A percentile compares a stretch with the other conserved stretches of the same genome.
These are phyloP conservation scores for Eupithecia dodoneata DNA, from an alignment of 2,888 invertebrate species.

Conservation along the genomic window DNA sequence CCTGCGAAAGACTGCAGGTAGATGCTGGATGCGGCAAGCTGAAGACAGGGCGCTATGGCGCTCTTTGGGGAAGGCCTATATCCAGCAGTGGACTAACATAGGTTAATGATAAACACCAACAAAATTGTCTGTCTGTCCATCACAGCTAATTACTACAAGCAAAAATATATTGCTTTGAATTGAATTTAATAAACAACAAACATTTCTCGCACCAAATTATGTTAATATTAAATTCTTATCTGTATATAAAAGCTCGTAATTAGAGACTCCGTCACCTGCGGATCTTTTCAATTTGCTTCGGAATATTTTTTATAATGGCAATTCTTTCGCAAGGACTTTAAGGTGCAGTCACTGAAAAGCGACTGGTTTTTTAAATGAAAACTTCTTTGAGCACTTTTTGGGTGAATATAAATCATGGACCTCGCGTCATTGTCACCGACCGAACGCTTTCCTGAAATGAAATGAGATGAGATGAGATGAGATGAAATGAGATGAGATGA, in stretches of 20 bases:
- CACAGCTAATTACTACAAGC: neutral
- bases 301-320: conserved; percentile 30
- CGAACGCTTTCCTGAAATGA: too few relatives aligned
- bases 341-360: conserved; percentile 16
- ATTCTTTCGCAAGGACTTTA: conserved; percentile 35
- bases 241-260: conserved; percentile 2
- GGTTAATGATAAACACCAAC: too few relatives aligned
- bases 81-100: too few relatives aligned
- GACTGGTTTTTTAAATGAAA: neutral
- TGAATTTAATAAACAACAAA: neutral
- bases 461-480: too few relatives aligned
- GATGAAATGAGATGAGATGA: too few relatives aligned
- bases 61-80: too few relatives aligned
- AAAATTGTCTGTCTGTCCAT: neutral
- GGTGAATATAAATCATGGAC: too few relatives aligned
- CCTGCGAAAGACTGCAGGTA: too few relatives aligned
- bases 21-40: too few relatives aligned
- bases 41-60: too few relatives aligned
- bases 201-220: neutral
- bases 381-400: too few relatives aligned
- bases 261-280: conserved; percentile 4
- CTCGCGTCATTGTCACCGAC: too few relatives aligned
- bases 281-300: conserved; percentile 29
- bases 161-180: neutral
- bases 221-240: neutral